A percentile compares a stretch with the other conserved stretches of the same genome.
These are phyloP conservation scores for Arizona elegans DNA, from an alignment of 2,113 vertebrate genomes.

Conservation along the genomic window DNA sequence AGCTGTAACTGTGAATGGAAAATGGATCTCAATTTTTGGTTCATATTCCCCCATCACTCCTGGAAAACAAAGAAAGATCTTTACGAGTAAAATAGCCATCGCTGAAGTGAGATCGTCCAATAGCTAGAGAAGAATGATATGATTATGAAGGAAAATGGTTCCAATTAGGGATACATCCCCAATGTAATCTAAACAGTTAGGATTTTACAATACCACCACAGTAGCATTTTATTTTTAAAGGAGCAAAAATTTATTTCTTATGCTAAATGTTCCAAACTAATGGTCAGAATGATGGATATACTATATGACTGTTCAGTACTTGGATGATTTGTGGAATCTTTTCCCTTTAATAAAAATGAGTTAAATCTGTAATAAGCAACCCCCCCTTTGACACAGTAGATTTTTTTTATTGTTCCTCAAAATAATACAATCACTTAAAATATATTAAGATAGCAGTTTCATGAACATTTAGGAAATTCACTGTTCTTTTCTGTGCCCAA, in stretches of 20 bases:
- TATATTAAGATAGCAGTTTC: neutral
- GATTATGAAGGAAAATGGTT: conserved; percentile 22
- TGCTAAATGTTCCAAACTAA: neutral
- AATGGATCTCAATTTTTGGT: conserved; percentile 98
- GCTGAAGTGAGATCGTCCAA: conserved; percentile 13
- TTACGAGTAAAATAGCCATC: conserved; percentile 25
- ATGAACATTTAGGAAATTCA: neutral
- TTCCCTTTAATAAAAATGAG: neutral
- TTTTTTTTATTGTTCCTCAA: neutral
- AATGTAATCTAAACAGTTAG: neutral
- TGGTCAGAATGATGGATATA: neutral
- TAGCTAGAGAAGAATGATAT: conserved; percentile 22
- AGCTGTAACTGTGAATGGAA: conserved; percentile 84
- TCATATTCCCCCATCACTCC: conserved; percentile 98
- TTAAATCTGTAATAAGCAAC: neutral
- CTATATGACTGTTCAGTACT: neutral
- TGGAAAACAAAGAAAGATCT: conserved; percentile 69
- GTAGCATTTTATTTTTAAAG: neutral
- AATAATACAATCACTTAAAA: neutral
- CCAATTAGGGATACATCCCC: neutral
- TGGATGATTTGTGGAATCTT: neutral
- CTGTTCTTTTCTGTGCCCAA: neutral
- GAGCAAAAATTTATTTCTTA: neutral
- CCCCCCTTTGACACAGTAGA: neutral
- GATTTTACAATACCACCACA: conserved; percentile 1